A percentile compares a stretch with the other conserved stretches of the same genome.
phyloP scores from a whole-genome alignment of 2,797 vertebrate genomes.

The Enteromius mattozi region DNA sequence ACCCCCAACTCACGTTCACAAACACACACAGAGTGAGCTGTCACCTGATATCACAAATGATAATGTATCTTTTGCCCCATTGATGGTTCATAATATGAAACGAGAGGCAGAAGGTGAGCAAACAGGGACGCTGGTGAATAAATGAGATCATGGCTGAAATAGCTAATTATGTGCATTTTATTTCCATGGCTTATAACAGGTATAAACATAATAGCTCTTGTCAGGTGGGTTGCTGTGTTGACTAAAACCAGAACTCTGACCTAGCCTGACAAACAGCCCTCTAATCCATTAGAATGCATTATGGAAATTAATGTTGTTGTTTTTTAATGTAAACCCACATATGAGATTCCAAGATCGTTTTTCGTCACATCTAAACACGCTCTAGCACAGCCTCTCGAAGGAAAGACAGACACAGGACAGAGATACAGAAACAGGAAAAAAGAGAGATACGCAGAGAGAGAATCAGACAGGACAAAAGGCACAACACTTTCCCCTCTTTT shows the following conservation, averaged over 20 bases:
- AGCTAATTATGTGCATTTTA: slow-evolving; percentile 82
- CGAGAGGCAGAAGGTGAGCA: slow-evolving; percentile 72
- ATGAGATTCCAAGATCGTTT: slow-evolving; percentile 60
- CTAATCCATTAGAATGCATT: slow-evolving; percentile 81
- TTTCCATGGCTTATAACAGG: slow-evolving; percentile 76
- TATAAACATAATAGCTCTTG: slow-evolving; percentile 78
- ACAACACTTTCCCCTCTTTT: slow-evolving; percentile 41
- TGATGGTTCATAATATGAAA: slow-evolving; percentile 70
- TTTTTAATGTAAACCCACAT: slow-evolving; percentile 68
- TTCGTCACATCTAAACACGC: slow-evolving; percentile 47
- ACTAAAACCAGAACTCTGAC: slow-evolving; percentile 74
- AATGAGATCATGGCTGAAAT: slow-evolving; percentile 83
- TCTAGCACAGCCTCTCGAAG: not conserved
- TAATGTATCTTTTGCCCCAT: slow-evolving; percentile 67
- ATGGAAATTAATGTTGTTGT: slow-evolving; percentile 78
- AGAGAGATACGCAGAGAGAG: slow-evolving; percentile 28
- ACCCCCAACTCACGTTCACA: slow-evolving; percentile 39
- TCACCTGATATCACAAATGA: slow-evolving; percentile 61
- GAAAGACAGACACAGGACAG: slow-evolving; percentile 44
- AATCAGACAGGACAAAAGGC: slow-evolving; percentile 55
- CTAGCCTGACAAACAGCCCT: slow-evolving; percentile 74
- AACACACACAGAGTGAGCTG: slow-evolving; percentile 47
- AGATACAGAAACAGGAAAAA: slow-evolving; percentile 39
- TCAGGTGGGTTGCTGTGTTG: slow-evolving; percentile 79
- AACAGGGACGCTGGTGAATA: slow-evolving; percentile 74